Base-by-base conservation (phyloP, 2,797 vertebrate genomes). In the Myripristis murdjan region DNA sequence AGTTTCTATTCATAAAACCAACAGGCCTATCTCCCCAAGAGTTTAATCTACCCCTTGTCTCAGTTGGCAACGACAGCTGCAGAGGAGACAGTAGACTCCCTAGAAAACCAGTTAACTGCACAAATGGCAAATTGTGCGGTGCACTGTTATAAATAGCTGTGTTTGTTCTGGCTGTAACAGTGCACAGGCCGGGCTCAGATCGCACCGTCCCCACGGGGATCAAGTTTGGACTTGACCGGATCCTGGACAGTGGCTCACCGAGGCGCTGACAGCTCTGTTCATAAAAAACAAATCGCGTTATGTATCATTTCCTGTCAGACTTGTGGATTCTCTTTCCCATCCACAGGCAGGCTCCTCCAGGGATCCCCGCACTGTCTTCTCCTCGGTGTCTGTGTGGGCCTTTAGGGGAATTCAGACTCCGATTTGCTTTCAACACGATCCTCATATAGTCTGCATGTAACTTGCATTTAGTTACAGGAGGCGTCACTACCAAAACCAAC, bases 121-220 rank as follows among this genome's bases (percentile, higher is more conserved):
- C 93, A 94, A 94, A 92, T 91, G 94, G 90, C 88, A 91, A 87
- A 89, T 84, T 90, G 90, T 90, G 79, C 86, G 60, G 68, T 47
- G 75, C 72, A 82, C 90, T 62, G 87, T 91, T 95, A 94, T 94
- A 95, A 95, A 95, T 95, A 95, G 90, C 81, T 24, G 83, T 88
- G 91, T 93, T 93, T 93, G 92, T 94, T 92, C 91, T 85, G 71
- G 85, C 73, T 75, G 87, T 76, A 87, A 91, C 83, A 82, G 82
- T 67, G 76, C 79, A 63, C 75, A 70, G 77, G 64, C 57, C 49
- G 65, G 59, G 81, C 87, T 83, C 77, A 64, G 70, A 88, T 91
- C 89, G 77, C 70, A 66, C 79, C 60, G 91, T 91, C 89, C 92
- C 89, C 91, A 93, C 91, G 87, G 89, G 91, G 93, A 94, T 95